Percentiles rank a stretch among this genome's conserved stretches.
These are phyloP conservation scores for Sebastes kiyomatsui DNA, from an alignment of 2,797 vertebrate genomes.

Conservation along the genomic window DNA sequence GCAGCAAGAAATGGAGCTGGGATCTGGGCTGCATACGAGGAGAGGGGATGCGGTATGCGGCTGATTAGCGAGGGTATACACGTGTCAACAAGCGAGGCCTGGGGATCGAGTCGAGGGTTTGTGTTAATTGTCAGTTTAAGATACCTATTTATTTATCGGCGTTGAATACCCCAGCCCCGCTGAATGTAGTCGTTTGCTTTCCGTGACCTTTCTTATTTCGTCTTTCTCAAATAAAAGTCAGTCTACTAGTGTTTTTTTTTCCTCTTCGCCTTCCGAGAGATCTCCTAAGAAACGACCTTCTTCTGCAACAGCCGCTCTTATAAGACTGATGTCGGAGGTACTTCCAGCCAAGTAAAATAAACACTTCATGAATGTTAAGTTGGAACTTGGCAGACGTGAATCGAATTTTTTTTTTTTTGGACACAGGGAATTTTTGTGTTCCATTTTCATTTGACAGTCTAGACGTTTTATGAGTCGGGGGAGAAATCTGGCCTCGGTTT, in stretches of 20 bases:
- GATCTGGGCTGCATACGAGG: constrained; percentile 38
- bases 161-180: background rate
- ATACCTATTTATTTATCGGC: constrained; percentile 29
- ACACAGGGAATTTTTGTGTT: constrained; percentile 77
- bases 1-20: constrained; percentile 52
- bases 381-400: constrained; percentile 77
- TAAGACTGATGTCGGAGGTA: constrained; percentile 75
- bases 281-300: constrained; percentile 73
- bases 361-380: constrained; percentile 76
- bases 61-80: constrained; percentile 63
- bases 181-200: constrained; percentile 24
- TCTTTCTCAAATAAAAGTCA: constrained; percentile 2
- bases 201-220: constrained; percentile 50
- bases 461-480: constrained; percentile 77
- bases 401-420: constrained; percentile 59
- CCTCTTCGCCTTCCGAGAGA: constrained; percentile 53
- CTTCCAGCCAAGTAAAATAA: constrained; percentile 83
- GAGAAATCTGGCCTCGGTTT: constrained; percentile 59
- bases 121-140: constrained; percentile 58
- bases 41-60: constrained; percentile 31
- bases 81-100: constrained; percentile 57
- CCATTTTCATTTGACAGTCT: constrained; percentile 79
- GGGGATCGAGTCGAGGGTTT: constrained; percentile 32
- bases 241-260: constrained; percentile 25
- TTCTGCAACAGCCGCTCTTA: constrained; percentile 57